Evolutionary conservation across 2,797 vertebrate species (phyloP).

Genomic region (Monodelphis domestica): DNA sequence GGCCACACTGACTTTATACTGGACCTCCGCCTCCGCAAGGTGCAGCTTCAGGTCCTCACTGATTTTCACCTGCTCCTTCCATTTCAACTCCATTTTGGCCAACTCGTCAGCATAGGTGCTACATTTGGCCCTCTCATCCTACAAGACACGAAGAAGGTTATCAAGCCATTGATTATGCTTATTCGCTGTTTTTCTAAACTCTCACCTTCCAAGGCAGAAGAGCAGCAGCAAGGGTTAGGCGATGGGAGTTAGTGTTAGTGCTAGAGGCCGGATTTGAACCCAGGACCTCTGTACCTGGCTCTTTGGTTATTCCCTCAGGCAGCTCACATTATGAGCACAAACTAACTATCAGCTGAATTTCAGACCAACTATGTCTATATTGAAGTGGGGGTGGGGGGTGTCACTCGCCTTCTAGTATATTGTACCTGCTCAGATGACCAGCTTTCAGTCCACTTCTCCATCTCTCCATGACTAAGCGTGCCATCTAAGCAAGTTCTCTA

Average conservation of each 20-base stretch:
- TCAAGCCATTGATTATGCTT: no score
- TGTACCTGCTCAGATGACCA: neutral
- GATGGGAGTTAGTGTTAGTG: no score
- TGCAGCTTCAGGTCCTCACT: conserved; percentile 92
- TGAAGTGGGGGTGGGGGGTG: neutral
- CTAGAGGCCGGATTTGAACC: no score
- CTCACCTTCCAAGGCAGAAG: no score
- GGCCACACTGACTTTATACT: conserved; percentile 89
- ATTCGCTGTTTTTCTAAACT: no score
- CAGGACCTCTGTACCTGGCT: no score
- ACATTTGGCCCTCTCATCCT: conserved; percentile 96
- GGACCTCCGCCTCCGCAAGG: conserved; percentile 92
- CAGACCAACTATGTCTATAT: neutral
- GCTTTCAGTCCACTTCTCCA: neutral
- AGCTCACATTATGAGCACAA: no score
- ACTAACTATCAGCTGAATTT: neutral
- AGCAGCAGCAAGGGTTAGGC: no score
- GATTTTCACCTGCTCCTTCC: conserved; percentile 95
- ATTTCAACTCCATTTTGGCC: conserved; percentile 94
- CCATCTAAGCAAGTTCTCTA: neutral
- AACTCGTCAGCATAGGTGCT: conserved; percentile 94
- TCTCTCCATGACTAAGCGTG: neutral
- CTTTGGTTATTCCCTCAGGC: neutral
- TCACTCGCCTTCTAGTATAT: neutral
- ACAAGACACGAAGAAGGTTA: conserved; percentile 66